Conservation (phyloP, 2,113 vertebrate species). For the Oryzias javanicus region DNA sequence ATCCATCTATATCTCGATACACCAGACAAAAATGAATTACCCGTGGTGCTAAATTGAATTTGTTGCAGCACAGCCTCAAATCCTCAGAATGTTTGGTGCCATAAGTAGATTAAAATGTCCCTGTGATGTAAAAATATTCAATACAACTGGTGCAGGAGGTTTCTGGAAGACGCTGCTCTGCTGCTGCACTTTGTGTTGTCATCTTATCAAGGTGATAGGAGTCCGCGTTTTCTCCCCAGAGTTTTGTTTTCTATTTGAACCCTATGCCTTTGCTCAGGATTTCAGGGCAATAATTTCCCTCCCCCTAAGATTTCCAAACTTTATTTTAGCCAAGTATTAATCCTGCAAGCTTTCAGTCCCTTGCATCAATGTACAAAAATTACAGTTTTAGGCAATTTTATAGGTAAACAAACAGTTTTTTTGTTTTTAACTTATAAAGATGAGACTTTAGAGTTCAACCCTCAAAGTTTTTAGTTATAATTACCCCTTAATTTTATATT, state of each 20-base stretch:
- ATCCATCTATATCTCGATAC: conserved; percentile 53
- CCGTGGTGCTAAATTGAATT: conserved; percentile 58
- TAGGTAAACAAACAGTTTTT: no score
- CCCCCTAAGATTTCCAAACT: conserved; percentile 30
- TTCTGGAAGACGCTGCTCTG: conserved; percentile 35
- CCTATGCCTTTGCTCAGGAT: conserved; percentile 51
- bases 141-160: conserved; percentile 31
- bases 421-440: no score
- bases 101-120: conserved; percentile 58
- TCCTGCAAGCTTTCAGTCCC: background rate
- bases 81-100: conserved; percentile 52
- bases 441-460: no score
- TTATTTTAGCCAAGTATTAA: conserved; percentile 9
- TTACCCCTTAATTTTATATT: no score
- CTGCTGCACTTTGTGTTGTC: conserved; percentile 43
- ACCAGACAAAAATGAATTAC: conserved; percentile 61
- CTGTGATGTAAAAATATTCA: conserved; percentile 57
- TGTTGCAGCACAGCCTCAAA: conserved; percentile 52
- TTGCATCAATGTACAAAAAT: background rate
- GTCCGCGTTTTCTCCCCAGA: conserved; percentile 51
- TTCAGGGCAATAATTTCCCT: conserved; percentile 51
- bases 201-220: conserved; percentile 38
- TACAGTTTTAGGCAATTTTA: no score
- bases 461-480: no score
- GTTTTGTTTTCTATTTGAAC: conserved; percentile 60